A percentile compares a stretch with the other conserved stretches of the same genome.
Evolutionary conservation across 2,113 vertebrate genomes (phyloP).

Genomic region (Tragulus kanchil): DNA sequence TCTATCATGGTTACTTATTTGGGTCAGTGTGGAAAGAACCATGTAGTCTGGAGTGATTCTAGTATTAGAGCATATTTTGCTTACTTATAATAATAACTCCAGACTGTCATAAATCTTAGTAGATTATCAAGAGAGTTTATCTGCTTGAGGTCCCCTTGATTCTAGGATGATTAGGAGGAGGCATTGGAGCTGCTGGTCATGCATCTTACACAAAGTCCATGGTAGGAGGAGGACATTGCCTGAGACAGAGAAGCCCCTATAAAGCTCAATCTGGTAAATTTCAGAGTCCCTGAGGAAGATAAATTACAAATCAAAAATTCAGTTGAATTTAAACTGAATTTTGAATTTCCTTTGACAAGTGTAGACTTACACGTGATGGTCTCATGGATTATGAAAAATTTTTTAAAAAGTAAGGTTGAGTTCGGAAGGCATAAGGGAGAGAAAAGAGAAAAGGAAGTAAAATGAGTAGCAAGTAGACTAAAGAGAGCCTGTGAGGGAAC

Average conservation of each 20-base stretch:
- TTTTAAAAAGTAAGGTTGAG: not conserved
- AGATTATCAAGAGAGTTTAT: not conserved
- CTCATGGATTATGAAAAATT: not conserved
- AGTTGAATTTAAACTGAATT: not conserved
- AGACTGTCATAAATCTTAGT: not conserved
- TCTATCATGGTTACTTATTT: not conserved
- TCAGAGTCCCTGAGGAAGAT: not conserved
- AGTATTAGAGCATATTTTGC: not conserved
- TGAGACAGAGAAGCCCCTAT: not conserved
- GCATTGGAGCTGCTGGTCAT: fast-evolving
- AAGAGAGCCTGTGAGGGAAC: not conserved
- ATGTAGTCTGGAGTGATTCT: not conserved
- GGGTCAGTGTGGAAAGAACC: not conserved
- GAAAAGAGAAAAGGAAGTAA: not conserved
- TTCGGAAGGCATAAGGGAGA: not conserved
- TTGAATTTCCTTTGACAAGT: not conserved
- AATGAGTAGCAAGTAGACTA: not conserved
- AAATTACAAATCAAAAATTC: not conserved
- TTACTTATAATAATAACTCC: not conserved
- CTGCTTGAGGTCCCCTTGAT: not conserved
- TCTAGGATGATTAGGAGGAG: not conserved
- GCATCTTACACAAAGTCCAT: not conserved
- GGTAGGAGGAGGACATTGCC: not conserved
- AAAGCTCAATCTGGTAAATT: not conserved
- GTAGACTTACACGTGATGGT: not conserved